phyloP scores from a whole-genome alignment of 2,888 invertebrate species.

The Eubasilissa splendida region DNA sequence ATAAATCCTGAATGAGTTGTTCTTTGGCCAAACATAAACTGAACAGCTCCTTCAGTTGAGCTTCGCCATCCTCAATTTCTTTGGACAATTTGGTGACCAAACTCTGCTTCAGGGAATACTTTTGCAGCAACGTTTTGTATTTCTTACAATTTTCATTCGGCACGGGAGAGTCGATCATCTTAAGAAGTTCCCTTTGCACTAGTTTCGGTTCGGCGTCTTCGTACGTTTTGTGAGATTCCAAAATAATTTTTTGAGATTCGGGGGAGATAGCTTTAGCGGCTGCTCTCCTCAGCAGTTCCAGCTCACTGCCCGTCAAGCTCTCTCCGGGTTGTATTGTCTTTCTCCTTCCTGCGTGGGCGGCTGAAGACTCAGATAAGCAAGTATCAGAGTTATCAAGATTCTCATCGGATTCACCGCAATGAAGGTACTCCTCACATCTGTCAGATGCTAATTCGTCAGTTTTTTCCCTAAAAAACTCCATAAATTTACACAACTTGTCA shows the following conservation, averaged over 20 bases:
- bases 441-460: constrained; percentile 79
- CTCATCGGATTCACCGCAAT: constrained; percentile 71
- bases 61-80: constrained; percentile 78
- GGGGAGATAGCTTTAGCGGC: constrained; percentile 73
- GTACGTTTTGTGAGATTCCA: constrained; percentile 73
- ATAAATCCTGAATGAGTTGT: constrained; percentile 80
- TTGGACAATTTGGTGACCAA: constrained; percentile 69
- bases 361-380: constrained; percentile 64
- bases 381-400: constrained; percentile 70
- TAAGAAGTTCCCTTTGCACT: constrained; percentile 70
- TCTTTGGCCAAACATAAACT: constrained; percentile 78
- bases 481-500: constrained; percentile 80
- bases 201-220: constrained; percentile 73
- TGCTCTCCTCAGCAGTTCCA: constrained; percentile 75
- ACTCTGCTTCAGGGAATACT: constrained; percentile 70
- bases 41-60: constrained; percentile 82
- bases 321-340: constrained; percentile 77
- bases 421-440: constrained; percentile 75
- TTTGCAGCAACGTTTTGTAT: constrained; percentile 72
- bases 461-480: constrained; percentile 80
- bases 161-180: constrained; percentile 72
- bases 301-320: constrained; percentile 74
- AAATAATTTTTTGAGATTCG: constrained; percentile 71
- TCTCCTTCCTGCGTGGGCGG: constrained; percentile 62
- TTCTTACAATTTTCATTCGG: constrained; percentile 71